A percentile compares a stretch with the other conserved stretches of the same genome.
phyloP scores from a whole-genome alignment of 1,140 invertebrate genomes.

The Pollicipes pollicipes region DNA sequence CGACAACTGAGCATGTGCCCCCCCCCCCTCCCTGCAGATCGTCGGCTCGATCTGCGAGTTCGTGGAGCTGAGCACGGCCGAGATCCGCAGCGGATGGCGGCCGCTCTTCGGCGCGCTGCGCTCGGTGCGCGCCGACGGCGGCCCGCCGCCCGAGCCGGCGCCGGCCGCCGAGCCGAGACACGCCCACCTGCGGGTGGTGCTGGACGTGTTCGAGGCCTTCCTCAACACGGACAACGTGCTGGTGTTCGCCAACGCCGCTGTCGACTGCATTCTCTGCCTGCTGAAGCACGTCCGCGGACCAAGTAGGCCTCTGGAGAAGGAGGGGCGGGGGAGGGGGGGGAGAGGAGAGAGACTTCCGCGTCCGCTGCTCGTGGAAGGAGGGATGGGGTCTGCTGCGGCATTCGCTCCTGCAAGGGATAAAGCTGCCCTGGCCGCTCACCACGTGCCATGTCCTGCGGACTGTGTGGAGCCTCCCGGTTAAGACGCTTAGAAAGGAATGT shows the following conservation, averaged over 20 bases:
- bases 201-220: constrained; percentile 85
- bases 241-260: constrained; percentile 80
- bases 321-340: too few species aligned
- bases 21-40: constrained; percentile 59
- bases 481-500: too few species aligned
- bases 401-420: too few species aligned
- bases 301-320: constrained; percentile 23
- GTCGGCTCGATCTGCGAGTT: constrained; percentile 87
- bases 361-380: too few species aligned
- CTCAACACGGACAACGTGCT: constrained; percentile 75
- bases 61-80: constrained; percentile 75
- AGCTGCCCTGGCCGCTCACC: too few species aligned
- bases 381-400: too few species aligned
- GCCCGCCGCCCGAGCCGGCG: constrained; percentile 4
- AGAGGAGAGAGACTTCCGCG: too few species aligned
- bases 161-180: constrained; percentile 4
- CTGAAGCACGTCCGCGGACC: constrained; percentile 43
- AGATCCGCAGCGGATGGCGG: constrained; percentile 83
- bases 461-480: too few species aligned
- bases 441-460: too few species aligned
- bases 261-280: constrained; percentile 80
- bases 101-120: constrained; percentile 75
- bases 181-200: constrained; percentile 46
- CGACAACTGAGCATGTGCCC: too few species aligned
- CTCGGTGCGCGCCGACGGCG: constrained; percentile 37